phyloP scores from a whole-genome alignment of 2,113 vertebrate genomes.

The Columba livia region DNA sequence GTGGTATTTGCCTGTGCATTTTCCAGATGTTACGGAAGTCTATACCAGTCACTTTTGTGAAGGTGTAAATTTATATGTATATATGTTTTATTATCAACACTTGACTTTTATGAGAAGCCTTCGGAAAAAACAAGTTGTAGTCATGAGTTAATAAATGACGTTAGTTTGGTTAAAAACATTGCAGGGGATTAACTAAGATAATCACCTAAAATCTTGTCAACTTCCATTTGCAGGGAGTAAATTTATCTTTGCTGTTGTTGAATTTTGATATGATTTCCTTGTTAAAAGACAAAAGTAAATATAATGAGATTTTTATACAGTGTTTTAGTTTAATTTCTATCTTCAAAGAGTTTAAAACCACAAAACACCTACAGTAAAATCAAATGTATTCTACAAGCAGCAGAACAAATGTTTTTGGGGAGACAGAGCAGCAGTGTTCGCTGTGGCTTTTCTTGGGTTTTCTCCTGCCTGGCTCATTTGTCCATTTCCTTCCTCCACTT shows the following conservation, averaged over 20 bases:
- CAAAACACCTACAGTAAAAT: rapidly evolving
- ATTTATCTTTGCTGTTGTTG: not conserved
- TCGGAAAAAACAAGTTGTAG: not conserved
- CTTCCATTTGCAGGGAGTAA: not conserved
- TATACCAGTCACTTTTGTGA: not conserved
- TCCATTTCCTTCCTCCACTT: not conserved
- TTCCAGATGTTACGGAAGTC: not conserved
- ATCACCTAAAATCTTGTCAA: not conserved
- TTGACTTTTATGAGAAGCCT: not conserved
- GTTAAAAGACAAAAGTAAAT: not conserved
- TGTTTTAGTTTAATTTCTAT: not conserved
- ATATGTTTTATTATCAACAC: not conserved
- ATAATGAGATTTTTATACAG: not conserved
- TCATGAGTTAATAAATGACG: not conserved
- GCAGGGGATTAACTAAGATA: not conserved
- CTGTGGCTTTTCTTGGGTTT: not conserved
- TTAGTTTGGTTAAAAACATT: not conserved
- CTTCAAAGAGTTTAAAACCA: not conserved
- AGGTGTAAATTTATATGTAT: not conserved
- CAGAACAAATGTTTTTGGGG: not conserved
- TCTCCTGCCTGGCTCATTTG: not conserved
- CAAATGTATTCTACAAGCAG: not conserved
- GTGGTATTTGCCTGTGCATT: not conserved
- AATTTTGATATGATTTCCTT: not conserved
- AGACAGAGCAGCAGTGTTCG: not conserved